These are phyloP conservation scores for Anisognathus igniventris DNA, from an alignment of 2,797 vertebrate species.

Conservation along the genomic window DNA sequence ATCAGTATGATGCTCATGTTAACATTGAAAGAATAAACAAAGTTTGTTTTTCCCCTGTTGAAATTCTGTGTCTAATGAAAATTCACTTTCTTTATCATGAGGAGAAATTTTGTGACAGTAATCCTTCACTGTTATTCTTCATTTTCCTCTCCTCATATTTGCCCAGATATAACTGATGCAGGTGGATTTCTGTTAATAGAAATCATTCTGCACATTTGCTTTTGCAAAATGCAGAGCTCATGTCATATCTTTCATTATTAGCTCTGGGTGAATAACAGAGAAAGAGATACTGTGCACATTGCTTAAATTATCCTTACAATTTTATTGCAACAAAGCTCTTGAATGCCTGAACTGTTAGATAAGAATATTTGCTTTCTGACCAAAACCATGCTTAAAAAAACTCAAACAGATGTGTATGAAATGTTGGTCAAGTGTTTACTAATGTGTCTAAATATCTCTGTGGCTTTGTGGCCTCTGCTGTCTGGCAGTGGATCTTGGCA, in stretches of 20 bases:
- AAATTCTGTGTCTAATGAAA: background rate
- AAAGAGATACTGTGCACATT: background rate
- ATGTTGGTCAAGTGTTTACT: background rate
- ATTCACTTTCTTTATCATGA: background rate
- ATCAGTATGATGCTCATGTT: background rate
- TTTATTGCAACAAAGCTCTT: background rate
- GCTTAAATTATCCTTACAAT: background rate
- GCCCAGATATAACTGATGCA: background rate
- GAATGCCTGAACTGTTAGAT: background rate
- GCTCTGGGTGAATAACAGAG: background rate
- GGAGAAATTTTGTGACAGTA: background rate
- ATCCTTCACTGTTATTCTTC: background rate
- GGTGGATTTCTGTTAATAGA: background rate
- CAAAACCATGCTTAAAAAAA: background rate
- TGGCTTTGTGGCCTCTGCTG: background rate
- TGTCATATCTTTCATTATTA: background rate
- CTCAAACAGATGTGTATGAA: background rate
- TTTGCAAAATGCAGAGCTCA: background rate
- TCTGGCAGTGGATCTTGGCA: background rate
- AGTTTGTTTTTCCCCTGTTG: background rate
- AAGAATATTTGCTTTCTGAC: background rate
- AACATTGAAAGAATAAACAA: background rate
- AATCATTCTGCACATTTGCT: background rate
- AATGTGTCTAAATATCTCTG: background rate
- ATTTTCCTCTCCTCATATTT: background rate